Evolutionary conservation across 2,113 vertebrate species (phyloP), one percentile per base, ranked within the genome.

Genomic region (Dromaius novaehollandiae): DNA sequence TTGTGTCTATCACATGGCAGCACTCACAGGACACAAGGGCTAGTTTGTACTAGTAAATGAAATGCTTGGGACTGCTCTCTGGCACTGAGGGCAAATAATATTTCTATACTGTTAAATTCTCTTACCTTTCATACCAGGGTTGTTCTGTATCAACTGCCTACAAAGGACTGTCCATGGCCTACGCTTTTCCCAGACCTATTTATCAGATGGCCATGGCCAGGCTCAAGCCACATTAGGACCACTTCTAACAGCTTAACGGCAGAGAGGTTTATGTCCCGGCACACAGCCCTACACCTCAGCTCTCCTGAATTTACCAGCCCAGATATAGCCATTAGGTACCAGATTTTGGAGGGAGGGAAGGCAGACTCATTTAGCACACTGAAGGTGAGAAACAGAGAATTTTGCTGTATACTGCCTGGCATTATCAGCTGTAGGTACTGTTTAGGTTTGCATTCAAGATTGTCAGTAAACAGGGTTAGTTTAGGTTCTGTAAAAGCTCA

Each of bases 121-220:
- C 6, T 0, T 50, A 6, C 20, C 40, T 3, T 13, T 19, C 60
- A 64, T 30, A 64, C 28, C 56, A 17, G 42, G 36, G 28, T 56
- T 64, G 40, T 26, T 58, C 11, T 6, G 7, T 25, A 11, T 26
- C 44, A 64, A n/a, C 19, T 3, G 16, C 36, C 74, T 26, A 3
- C 55, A 13, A 48, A 21, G 50, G 25, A 8, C 38, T 21, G 34
- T 58, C 46, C 16, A 25, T 2, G 2, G 61, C 11, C 1, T 0
- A 34, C 0, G 0, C 38, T 70, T 65, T 34, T 69, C 40, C 71
- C 50, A 30, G n/a, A 17, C 11, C 0, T 65, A n/a, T 2, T 61
- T 70, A 70, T 70, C 1, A 5, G 88, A 9, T 20, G 25, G 15
- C 2, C 32, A 19, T 11, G 7, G 56, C 2, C 61, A 66, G 46